Conservation (phyloP, 2,888 invertebrate genomes). For the Zeuzera pyrina region DNA sequence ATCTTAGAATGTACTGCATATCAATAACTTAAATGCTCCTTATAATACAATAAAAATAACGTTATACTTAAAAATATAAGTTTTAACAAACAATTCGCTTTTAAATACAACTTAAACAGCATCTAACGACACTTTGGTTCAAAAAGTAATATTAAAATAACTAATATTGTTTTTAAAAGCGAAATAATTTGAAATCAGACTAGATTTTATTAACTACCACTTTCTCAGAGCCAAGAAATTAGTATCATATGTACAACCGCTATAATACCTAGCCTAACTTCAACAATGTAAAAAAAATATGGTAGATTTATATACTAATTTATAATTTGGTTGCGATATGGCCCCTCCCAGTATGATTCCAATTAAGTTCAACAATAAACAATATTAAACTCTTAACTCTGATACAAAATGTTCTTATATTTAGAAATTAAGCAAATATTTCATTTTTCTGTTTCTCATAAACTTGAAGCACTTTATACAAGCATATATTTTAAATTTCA, state of each 20-base stretch:
- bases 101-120: constrained; percentile 24
- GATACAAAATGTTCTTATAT: no score
- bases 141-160: background rate
- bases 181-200: constrained; percentile 44
- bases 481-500: no score
- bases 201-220: constrained; percentile 53
- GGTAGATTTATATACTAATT: background rate
- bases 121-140: background rate
- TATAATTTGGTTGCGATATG: background rate
- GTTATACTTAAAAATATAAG: constrained; percentile 25
- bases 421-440: no score
- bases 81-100: constrained; percentile 37
- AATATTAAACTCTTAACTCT: no score
- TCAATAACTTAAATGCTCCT: constrained; percentile 70
- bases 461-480: no score
- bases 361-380: no score
- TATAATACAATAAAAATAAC: constrained; percentile 33
- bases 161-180: constrained; percentile 38
- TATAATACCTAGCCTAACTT: background rate
- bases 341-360: no score
- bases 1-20: constrained; percentile 36
- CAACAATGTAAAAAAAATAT: background rate
- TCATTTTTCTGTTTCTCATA: no score
- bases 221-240: constrained; percentile 42
- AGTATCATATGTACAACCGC: constrained; percentile 12